Conservation (phyloP, 1,140 invertebrate species). For the Pissodes strobi region DNA sequence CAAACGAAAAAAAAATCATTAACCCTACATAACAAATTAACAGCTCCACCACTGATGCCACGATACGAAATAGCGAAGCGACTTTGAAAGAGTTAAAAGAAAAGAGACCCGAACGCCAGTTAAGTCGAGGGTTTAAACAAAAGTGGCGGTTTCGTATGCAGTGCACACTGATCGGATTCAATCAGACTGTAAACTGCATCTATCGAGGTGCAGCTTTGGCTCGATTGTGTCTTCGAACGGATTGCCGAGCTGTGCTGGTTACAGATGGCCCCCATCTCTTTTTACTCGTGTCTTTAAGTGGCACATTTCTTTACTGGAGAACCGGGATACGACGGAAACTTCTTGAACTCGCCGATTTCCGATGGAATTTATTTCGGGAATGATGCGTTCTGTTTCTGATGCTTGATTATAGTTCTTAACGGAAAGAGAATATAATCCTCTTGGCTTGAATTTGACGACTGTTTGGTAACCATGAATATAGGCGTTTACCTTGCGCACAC, state of each 20-base stretch:
- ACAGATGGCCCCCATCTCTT: conserved; percentile 36
- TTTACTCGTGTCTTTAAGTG: conserved; percentile 23
- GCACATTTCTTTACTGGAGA: conserved; percentile 20
- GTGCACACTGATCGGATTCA: conserved; percentile 36
- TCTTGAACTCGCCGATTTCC: conserved; percentile 13
- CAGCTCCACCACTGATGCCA: neutral
- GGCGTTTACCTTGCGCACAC: no score
- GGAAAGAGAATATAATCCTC: no score
- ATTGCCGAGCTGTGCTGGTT: conserved; percentile 27
- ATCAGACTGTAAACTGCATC: conserved; percentile 35
- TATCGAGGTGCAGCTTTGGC: conserved; percentile 24
- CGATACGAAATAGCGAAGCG: neutral
- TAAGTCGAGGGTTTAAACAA: conserved; percentile 32
- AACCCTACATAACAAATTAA: no score
- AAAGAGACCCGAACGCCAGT: conserved; percentile 16
- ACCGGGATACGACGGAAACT: conserved; percentile 20
- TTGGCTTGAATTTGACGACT: no score
- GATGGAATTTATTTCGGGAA: conserved; percentile 6
- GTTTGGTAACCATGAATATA: no score
- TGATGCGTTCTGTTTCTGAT: neutral
- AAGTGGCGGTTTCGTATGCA: conserved; percentile 35
- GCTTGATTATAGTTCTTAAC: no score
- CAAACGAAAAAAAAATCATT: no score
- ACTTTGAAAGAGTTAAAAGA: conserved; percentile 13
- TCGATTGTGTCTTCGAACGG: conserved; percentile 21